A percentile compares a stretch with the other conserved stretches of the same genome.
Conservation (phyloP, 2,888 invertebrate species). For the Pandemis corylana region DNA sequence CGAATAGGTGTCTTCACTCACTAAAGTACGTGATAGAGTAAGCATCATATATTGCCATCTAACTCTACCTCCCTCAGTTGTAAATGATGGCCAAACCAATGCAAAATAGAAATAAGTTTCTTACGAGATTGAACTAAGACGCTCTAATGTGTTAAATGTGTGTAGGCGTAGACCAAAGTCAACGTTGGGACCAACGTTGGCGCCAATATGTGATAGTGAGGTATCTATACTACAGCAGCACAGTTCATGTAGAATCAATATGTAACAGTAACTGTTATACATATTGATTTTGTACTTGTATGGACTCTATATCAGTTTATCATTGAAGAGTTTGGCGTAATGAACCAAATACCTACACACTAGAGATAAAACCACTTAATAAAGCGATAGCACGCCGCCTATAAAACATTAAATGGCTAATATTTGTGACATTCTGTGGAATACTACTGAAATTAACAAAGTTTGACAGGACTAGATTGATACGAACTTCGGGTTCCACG, state of each 20-base stretch:
- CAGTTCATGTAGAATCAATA: neutral
- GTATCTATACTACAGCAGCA: neutral
- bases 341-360: constrained; percentile 59
- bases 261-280: constrained; percentile 21
- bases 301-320: constrained; percentile 60
- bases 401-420: constrained; percentile 44
- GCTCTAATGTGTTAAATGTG: too few species aligned
- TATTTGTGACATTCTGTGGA: constrained; percentile 19
- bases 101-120: too few species aligned
- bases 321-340: constrained; percentile 57
- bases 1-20: too few species aligned
- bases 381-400: constrained; percentile 50
- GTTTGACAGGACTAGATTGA: neutral
- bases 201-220: neutral
- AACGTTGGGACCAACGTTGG: neutral
- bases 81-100: too few species aligned
- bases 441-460: constrained; percentile 27
- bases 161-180: too few species aligned
- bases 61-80: too few species aligned
- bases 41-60: too few species aligned
- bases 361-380: constrained; percentile 63
- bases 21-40: too few species aligned
- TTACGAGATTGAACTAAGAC: too few species aligned
- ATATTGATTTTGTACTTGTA: constrained; percentile 57
- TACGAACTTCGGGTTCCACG: neutral